Evolutionary conservation across 1,140 invertebrate species (phyloP).

Genomic region (Drosophila nigrodunni): DNA sequence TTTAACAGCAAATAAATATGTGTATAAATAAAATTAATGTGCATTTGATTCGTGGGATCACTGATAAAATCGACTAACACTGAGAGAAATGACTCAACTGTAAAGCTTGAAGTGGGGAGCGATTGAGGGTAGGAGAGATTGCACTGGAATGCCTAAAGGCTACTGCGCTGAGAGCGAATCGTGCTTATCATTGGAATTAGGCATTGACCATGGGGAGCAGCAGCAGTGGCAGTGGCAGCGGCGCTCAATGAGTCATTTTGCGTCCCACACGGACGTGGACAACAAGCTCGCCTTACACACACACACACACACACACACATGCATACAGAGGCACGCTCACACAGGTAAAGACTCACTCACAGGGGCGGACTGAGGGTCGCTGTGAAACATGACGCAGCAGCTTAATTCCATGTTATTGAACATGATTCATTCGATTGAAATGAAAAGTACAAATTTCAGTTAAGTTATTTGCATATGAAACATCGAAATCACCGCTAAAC

Average conservation of each 20-base stretch:
- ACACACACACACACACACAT: conserved; percentile 9
- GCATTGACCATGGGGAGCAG: conserved; percentile 35
- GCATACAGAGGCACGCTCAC: background rate
- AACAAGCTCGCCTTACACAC: conserved; percentile 47
- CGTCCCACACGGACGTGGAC: conserved; percentile 48
- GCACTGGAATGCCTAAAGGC: conserved; percentile 12
- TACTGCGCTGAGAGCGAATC: conserved; percentile 9
- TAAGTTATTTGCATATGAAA: conserved; percentile 62
- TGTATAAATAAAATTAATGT: conserved; percentile 21
- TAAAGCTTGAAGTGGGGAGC: background rate
- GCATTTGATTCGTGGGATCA: conserved; percentile 11
- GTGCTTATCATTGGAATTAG: conserved; percentile 55
- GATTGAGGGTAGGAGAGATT: background rate
- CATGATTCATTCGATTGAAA: conserved; percentile 63
- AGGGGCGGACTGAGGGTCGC: conserved; percentile 42
- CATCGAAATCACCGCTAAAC: conserved; percentile 35
- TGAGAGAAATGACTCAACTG: conserved; percentile 19
- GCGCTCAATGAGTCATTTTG: conserved; percentile 33
- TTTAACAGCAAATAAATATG: conserved; percentile 7
- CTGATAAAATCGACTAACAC: conserved; percentile 17
- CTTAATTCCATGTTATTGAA: conserved; percentile 69
- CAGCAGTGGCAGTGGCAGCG: background rate
- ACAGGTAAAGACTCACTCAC: background rate
- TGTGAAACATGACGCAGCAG: conserved; percentile 48
- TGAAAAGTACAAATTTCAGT: conserved; percentile 58